phyloP scores from a whole-genome alignment of 2,113 vertebrate species.

The Chionomys nivalis region DNA sequence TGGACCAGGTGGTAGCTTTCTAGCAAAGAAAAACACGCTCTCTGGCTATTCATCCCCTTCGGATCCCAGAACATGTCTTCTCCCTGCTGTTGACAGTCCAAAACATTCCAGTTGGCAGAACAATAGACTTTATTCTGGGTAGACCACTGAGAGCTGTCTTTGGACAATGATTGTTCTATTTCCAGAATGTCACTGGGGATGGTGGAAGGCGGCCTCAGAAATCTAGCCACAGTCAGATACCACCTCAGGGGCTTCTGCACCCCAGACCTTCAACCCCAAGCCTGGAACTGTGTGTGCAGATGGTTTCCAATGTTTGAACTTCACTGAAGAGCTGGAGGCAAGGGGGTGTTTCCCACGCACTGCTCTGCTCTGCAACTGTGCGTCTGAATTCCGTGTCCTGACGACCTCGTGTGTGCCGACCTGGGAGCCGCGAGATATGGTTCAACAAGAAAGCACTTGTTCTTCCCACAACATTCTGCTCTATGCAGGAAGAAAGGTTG shows the following conservation, averaged over 20 bases:
- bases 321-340: constrained; percentile 5
- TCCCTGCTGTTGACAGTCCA: constrained; percentile 37
- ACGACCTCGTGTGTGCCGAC: neutral
- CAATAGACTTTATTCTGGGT: constrained; percentile 32
- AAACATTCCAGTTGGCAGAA: constrained; percentile 45
- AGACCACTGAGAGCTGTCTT: constrained; percentile 51
- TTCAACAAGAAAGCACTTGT: neutral
- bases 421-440: neutral
- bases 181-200: constrained; percentile 48
- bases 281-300: neutral
- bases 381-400: neutral
- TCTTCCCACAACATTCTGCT: constrained; percentile 1
- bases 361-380: neutral
- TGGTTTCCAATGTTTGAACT: constrained; percentile 18
- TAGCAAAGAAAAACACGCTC: constrained; percentile 51
- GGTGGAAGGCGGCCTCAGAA: neutral
- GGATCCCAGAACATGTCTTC: neutral
- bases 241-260: neutral
- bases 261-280: neutral
- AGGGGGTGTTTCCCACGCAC: neutral
- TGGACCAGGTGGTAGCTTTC: constrained; percentile 21
- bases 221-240: constrained; percentile 23
- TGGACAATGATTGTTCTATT: constrained; percentile 62
- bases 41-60: neutral
- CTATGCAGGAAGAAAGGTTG: constrained; percentile 5